A percentile compares a stretch with the other conserved stretches of the same genome.
phyloP scores from a whole-genome alignment of 2,797 vertebrate genomes.

The Premnoplex brunnescens region DNA sequence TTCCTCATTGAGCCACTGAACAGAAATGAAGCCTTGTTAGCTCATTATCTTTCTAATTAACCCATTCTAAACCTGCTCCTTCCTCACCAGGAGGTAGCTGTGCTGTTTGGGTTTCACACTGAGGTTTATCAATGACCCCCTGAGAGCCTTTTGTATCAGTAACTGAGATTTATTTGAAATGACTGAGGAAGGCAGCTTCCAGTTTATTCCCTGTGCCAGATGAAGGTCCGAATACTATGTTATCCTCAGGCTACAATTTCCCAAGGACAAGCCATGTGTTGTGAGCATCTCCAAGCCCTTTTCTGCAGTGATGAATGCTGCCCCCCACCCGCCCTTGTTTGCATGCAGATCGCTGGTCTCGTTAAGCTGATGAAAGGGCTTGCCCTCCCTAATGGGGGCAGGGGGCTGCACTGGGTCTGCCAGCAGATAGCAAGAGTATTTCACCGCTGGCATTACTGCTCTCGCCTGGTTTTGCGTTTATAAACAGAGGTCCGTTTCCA shows the following conservation, averaged over 20 bases:
- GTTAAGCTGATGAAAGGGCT: constrained; percentile 63
- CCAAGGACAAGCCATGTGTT: constrained; percentile 73
- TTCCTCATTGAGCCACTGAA: constrained; percentile 85
- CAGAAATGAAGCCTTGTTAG: constrained; percentile 83
- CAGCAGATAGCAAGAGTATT: background rate
- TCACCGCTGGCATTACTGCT: background rate
- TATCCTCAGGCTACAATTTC: constrained; percentile 77
- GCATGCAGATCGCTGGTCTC: constrained; percentile 64
- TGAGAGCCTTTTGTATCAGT: constrained; percentile 77
- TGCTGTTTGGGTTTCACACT: constrained; percentile 77
- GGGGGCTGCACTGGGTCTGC: background rate
- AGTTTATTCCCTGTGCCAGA: constrained; percentile 72
- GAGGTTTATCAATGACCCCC: constrained; percentile 77
- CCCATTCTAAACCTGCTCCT: constrained; percentile 78
- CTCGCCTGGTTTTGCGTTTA: background rate
- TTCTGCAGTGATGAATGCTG: constrained; percentile 60
- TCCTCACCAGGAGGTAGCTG: constrained; percentile 78
- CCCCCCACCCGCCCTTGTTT: constrained; percentile 32
- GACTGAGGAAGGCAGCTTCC: constrained; percentile 63
- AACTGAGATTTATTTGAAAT: constrained; percentile 77
- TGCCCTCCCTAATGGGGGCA: background rate
- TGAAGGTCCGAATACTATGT: constrained; percentile 59
- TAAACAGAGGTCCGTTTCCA: background rate
- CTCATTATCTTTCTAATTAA: constrained; percentile 92
- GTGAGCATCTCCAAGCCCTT: constrained; percentile 42